phyloP scores from a whole-genome alignment of 1,140 invertebrate species.

The Drosophila navojoa region DNA sequence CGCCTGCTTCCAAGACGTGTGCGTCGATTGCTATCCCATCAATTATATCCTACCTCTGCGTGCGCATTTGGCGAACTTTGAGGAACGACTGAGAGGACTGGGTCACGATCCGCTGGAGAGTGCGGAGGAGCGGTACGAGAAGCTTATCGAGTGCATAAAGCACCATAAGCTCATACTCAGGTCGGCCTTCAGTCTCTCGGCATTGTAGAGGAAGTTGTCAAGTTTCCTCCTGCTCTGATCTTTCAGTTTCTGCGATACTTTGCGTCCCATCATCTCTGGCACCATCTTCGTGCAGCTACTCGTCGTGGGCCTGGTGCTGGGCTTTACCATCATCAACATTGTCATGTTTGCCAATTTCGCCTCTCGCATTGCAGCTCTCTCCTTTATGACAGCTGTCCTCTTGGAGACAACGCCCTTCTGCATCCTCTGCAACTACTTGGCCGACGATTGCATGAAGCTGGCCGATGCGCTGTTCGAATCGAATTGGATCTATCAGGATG shows the following conservation, averaged over 20 bases:
- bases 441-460: constrained; percentile 56
- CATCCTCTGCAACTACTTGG: constrained; percentile 67
- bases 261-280: constrained; percentile 66
- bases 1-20: constrained; percentile 69
- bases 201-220: neutral
- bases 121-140: constrained; percentile 40
- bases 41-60: constrained; percentile 55
- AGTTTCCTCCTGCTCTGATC: neutral
- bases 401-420: constrained; percentile 70
- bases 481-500: constrained; percentile 55
- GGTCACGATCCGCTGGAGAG: constrained; percentile 39
- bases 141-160: constrained; percentile 52
- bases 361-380: constrained; percentile 54
- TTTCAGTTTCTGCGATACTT: constrained; percentile 51
- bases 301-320: constrained; percentile 64
- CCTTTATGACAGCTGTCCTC: constrained; percentile 58
- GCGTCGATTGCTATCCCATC: constrained; percentile 66
- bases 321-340: constrained; percentile 68
- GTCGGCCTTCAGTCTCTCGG: constrained; percentile 18
- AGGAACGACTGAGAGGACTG: constrained; percentile 44
- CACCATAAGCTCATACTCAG: constrained; percentile 62
- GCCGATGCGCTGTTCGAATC: constrained; percentile 62
- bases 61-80: constrained; percentile 55
- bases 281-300: constrained; percentile 71
- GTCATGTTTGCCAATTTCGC: constrained; percentile 63